These are phyloP conservation scores for Cephalopterus ornatus DNA, from an alignment of 2,113 vertebrate species.

Conservation along the genomic window DNA sequence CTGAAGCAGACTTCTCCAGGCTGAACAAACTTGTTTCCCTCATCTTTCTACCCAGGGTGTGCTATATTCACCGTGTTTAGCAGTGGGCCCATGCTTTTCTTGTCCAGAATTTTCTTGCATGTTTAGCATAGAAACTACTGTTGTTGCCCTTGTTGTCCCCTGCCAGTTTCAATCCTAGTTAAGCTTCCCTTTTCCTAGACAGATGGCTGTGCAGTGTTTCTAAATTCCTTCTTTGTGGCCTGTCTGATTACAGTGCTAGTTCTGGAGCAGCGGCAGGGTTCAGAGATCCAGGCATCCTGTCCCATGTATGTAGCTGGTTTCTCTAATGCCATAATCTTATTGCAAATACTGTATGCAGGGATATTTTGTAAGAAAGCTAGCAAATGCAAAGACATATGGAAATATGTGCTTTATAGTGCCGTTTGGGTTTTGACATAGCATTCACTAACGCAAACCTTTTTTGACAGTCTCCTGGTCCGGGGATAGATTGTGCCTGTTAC, in stretches of 20 bases:
- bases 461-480: background rate
- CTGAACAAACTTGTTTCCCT: background rate
- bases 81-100: background rate
- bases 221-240: background rate
- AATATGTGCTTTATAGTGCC: background rate
- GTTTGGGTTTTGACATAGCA: background rate
- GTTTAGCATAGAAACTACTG: background rate
- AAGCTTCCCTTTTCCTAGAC: background rate
- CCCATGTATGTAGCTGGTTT: background rate
- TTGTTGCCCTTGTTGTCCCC: background rate
- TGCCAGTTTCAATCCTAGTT: background rate
- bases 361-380: background rate
- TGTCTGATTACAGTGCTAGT: background rate
- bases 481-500: background rate
- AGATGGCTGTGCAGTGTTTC: background rate
- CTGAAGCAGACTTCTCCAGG: background rate
- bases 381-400: background rate
- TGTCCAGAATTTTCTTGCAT: background rate
- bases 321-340: background rate
- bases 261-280: background rate
- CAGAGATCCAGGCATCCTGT: background rate
- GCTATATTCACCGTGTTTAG: background rate
- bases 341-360: background rate
- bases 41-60: background rate
- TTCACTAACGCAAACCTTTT: background rate